Conservation (phyloP, 2,113 vertebrate species). For the Piaya cayana region DNA sequence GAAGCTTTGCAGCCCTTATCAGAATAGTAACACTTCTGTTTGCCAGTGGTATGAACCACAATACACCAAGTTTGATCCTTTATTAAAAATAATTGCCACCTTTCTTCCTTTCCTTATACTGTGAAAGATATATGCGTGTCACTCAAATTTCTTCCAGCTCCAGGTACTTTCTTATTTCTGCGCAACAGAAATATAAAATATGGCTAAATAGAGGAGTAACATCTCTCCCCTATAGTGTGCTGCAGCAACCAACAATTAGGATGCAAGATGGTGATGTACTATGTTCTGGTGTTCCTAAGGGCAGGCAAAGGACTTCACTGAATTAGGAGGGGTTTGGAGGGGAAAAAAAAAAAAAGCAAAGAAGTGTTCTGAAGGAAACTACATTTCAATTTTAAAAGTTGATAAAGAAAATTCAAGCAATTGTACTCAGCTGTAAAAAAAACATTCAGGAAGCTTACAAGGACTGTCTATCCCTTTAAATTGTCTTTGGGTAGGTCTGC, state of each 20-base stretch:
- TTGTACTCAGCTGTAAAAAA: background rate
- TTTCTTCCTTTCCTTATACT: background rate
- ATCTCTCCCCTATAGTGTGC: background rate
- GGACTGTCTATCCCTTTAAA: background rate
- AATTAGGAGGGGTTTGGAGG: background rate
- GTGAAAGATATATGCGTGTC: background rate
- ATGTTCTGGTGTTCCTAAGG: background rate
- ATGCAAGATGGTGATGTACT: background rate
- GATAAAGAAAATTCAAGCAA: background rate
- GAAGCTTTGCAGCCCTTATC: background rate
- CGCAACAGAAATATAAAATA: background rate
- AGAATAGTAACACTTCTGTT: background rate
- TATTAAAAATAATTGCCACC: background rate
- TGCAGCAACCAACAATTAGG: background rate
- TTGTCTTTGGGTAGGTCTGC: background rate
- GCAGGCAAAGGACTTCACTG: background rate
- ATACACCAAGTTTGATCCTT: background rate
- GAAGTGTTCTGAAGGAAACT: background rate
- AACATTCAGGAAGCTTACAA: background rate
- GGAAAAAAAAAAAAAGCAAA: background rate
- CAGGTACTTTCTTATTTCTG: background rate
- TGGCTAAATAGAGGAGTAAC: background rate
- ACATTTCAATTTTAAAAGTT: background rate
- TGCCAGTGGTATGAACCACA: background rate
- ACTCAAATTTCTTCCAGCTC: background rate